Evolutionary conservation across 2,888 invertebrate genomes (phyloP), one percentile per base, ranked within the genome.

Genomic region (Erebia aethiops): DNA sequence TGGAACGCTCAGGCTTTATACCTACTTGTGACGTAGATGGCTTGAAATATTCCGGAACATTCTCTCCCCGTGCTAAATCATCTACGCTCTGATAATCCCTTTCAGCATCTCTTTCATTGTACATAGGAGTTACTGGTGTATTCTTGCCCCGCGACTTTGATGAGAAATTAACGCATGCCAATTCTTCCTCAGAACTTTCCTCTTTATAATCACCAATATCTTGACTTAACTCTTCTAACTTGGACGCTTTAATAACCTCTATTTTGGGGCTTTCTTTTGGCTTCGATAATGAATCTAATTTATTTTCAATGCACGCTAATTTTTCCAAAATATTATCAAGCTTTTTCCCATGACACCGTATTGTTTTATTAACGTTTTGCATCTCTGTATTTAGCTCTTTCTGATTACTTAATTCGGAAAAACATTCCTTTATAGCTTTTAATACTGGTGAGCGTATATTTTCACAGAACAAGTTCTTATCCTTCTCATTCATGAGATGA

Each of bases 401-500:
- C 54, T 81, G 79, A 63, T 80, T 76, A 46, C 79, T 83, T 21
- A 85, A 74, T 78, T 88, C 84, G 60, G 77, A 71, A 49, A 92
- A 78, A 73, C 87, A 88, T 58, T 91, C 86, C 76, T 80, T 87
- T 7, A 92, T 81, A 18, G 89, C 83, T 16, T 83, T 82, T 54
- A 91, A 71, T n/a, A 92, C 79, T 1, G 92, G 91, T 21, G 78
- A 77, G 77, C 81, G 84, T 72, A 92, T 86, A 73, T 83, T 87
- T 69, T 92, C 88, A 73, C 80, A 84, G 43, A 93, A 83, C 51
- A 81, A 74, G 64, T 82, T 79, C 76, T 87, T 92, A 54, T 91
- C 91, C 73, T 80, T 81, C 14, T 89, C 88, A 67, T 88, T 89
- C 91, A 92, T 92, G 41, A 92, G 81, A 76, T 90, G 88, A 76